A percentile compares a stretch with the other conserved stretches of the same genome.
These are phyloP conservation scores for Pterocles gutturalis DNA, from an alignment of 2,113 vertebrate species.

Conservation along the genomic window DNA sequence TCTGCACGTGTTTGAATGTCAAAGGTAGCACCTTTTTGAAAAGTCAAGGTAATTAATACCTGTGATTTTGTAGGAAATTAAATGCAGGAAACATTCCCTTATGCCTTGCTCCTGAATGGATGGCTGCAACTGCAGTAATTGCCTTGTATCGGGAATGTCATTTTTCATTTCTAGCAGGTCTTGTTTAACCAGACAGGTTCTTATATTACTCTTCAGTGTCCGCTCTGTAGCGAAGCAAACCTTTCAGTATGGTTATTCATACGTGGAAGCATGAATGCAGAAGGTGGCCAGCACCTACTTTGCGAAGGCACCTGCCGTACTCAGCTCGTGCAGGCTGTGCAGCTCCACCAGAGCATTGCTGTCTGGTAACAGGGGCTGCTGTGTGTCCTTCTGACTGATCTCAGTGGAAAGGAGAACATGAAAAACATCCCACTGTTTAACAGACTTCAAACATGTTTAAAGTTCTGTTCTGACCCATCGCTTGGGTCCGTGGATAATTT, in stretches of 20 bases:
- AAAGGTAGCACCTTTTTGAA: conserved; percentile 6
- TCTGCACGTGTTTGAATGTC: conserved; percentile 1
- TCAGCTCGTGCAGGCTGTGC: neutral
- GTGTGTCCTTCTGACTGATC: neutral
- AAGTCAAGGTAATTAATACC: conserved; percentile 54
- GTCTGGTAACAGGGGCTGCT: neutral
- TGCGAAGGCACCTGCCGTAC: neutral
- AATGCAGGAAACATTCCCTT: conserved; percentile 6
- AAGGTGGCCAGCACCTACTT: rapidly evolving
- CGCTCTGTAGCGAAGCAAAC: conserved; percentile 3
- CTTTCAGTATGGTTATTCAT: neutral
- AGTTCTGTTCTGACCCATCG: neutral
- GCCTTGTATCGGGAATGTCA: conserved; percentile 20
- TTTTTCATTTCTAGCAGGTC: conserved; percentile 55
- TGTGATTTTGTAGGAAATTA: conserved; percentile 41
- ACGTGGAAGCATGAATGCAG: neutral
- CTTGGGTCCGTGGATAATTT: neutral
- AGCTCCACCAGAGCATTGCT: neutral
- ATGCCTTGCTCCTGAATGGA: neutral
- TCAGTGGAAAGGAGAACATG: neutral
- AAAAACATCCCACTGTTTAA: neutral
- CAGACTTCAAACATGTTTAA: neutral
- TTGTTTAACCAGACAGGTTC: conserved; percentile 22
- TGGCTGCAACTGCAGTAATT: conserved; percentile 34
- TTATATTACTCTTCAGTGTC: conserved; percentile 39